phyloP scores from a whole-genome alignment of 2,888 invertebrate genomes.

The Plemyria rubiginata region DNA sequence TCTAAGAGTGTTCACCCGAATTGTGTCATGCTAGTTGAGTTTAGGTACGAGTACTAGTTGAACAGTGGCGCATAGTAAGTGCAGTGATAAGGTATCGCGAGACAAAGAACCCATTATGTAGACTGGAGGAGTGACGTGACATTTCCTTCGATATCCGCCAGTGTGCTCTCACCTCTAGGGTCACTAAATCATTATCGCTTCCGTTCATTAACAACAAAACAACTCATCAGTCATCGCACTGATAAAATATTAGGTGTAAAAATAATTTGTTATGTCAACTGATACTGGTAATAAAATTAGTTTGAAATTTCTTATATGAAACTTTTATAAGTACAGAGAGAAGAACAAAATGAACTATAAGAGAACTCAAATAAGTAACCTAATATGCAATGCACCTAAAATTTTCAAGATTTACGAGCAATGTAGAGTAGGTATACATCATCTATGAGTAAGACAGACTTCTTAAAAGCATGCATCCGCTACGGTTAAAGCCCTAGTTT shows the following conservation, averaged over 20 bases:
- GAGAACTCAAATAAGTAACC: background rate
- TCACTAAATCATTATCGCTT: conserved; percentile 80
- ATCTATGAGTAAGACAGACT: conserved; percentile 35
- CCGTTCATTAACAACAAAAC: conserved; percentile 69
- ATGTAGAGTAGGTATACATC: conserved; percentile 36
- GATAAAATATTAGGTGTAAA: conserved; percentile 37
- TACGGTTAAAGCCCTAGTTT: conserved; percentile 42
- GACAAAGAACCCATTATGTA: conserved; percentile 83
- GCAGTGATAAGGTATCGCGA: conserved; percentile 76
- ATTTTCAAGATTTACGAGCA: conserved; percentile 33
- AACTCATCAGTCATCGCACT: conserved; percentile 50
- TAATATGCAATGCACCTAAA: background rate
- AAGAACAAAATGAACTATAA: background rate
- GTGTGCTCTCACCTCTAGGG: conserved; percentile 75
- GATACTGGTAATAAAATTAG: background rate
- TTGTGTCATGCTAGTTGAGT: conserved; percentile 27
- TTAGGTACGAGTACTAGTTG: conserved; percentile 51
- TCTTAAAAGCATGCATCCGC: conserved; percentile 42
- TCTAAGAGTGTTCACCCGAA: conserved; percentile 14
- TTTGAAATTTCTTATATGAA: background rate
- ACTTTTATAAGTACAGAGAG: background rate
- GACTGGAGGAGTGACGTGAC: conserved; percentile 76
- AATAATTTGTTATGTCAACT: conserved; percentile 14
- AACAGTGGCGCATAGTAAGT: conserved; percentile 59
- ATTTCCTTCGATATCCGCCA: conserved; percentile 80